Evolutionary conservation across 2,888 invertebrate species (phyloP).

Genomic region (Chymomyza amoena): DNA sequence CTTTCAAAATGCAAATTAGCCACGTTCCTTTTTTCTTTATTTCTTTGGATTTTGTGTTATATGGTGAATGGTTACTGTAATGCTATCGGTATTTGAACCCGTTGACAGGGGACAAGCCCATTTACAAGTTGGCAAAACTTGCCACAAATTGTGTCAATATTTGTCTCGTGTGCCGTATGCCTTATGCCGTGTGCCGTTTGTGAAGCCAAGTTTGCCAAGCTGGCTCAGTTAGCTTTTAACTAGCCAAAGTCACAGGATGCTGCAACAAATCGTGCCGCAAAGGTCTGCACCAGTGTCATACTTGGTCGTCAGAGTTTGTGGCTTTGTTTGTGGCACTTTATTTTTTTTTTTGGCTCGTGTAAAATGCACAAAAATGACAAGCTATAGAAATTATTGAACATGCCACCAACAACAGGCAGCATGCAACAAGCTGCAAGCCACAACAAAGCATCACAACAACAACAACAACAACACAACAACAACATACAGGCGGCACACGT

Average conservation of each 20-base stretch:
- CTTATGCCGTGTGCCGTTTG: not conserved
- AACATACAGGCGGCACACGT: not conserved
- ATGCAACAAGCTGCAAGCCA: constrained; percentile 1
- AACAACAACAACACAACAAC: not conserved
- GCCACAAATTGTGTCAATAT: constrained; percentile 70
- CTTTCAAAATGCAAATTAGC: constrained; percentile 69
- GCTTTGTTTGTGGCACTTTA: not conserved
- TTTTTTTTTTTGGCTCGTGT: not conserved
- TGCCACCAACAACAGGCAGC: constrained; percentile 26
- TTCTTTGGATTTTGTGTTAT: not conserved
- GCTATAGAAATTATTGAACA: constrained; percentile 71
- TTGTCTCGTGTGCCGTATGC: constrained; percentile 67
- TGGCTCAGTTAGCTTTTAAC: not conserved
- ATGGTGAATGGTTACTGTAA: not conserved
- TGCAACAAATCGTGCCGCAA: constrained; percentile 78
- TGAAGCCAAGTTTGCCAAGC: constrained; percentile 5
- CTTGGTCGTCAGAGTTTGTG: not conserved
- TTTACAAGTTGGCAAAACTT: constrained; percentile 47
- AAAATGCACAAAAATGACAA: constrained; percentile 56
- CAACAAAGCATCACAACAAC: not conserved
- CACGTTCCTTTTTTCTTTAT: constrained; percentile 42
- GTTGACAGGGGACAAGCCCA: constrained; percentile 37
- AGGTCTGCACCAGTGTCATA: constrained; percentile 77
- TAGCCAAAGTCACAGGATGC: constrained; percentile 30
- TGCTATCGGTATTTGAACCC: not conserved